A percentile compares a stretch with the other conserved stretches of the same genome.
phyloP scores from a whole-genome alignment of 2,888 invertebrate genomes.

The Perithous albicinctus region DNA sequence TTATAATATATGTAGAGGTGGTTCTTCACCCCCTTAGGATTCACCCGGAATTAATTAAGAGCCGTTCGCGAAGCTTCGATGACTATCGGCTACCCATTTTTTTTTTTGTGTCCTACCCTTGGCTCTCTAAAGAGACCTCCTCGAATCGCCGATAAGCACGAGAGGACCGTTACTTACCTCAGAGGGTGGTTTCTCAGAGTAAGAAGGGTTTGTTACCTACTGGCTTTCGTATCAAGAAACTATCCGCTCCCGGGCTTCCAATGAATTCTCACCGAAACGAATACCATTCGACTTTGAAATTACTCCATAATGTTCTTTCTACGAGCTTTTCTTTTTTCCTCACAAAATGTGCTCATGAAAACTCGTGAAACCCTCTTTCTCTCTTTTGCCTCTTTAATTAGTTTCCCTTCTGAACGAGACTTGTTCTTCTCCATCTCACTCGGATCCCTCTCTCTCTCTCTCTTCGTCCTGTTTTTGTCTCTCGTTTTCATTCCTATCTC shows the following conservation, averaged over 20 bases:
- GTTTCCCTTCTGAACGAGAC: conserved; percentile 39
- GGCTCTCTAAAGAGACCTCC: neutral
- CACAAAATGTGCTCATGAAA: conserved; percentile 7
- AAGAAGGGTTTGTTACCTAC: conserved; percentile 37
- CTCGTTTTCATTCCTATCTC: neutral
- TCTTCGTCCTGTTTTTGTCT: neutral
- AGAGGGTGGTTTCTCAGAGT: conserved; percentile 40
- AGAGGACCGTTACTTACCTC: conserved; percentile 57
- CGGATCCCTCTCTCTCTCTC: too few relatives aligned
- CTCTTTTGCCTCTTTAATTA: conserved; percentile 44
- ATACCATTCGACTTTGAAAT: conserved; percentile 47
- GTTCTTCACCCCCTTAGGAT: conserved; percentile 65
- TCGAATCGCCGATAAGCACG: conserved; percentile 65
- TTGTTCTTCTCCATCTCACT: conserved; percentile 36
- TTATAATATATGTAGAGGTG: conserved; percentile 38
- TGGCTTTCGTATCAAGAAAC: conserved; percentile 41
- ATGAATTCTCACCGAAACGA: conserved; percentile 41
- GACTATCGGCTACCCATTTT: conserved; percentile 69
- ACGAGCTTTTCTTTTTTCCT: neutral
- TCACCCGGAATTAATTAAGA: conserved; percentile 78
- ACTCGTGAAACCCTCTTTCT: conserved; percentile 12
- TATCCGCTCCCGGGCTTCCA: conserved; percentile 17
- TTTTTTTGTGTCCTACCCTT: too few relatives aligned
- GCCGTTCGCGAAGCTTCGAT: conserved; percentile 76
- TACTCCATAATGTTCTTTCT: conserved; percentile 3